Percentiles rank a stretch among this genome's conserved stretches.
phyloP scores from a whole-genome alignment of 2,797 vertebrate genomes.

The Pyrrhura leucotis region DNA sequence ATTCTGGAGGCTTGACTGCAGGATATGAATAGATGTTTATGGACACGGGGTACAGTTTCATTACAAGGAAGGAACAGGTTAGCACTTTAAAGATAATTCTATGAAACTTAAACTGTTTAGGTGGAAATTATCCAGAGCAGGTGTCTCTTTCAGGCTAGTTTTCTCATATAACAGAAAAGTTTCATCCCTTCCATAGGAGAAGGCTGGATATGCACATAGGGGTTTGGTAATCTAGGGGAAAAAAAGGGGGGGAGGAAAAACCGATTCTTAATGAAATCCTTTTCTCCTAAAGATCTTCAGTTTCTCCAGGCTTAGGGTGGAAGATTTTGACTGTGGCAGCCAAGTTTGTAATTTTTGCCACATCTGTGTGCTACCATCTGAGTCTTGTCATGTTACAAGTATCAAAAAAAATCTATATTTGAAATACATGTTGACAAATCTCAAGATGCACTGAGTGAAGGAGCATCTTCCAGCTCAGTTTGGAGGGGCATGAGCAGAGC shows the following conservation, averaged over 20 bases:
- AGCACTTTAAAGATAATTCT: background rate
- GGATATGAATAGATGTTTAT: background rate
- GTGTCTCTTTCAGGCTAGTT: background rate
- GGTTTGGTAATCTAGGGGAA: accelerated
- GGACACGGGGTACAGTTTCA: background rate
- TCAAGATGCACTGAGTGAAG: background rate
- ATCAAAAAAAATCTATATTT: background rate
- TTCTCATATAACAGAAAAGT: background rate
- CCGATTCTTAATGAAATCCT: background rate
- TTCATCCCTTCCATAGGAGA: background rate
- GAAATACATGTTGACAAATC: background rate
- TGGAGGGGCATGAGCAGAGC: background rate
- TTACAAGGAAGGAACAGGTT: background rate
- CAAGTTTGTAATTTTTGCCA: background rate
- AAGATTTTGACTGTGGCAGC: background rate
- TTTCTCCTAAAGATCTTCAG: background rate
- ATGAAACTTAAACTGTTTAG: background rate
- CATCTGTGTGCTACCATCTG: background rate
- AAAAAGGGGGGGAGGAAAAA: background rate
- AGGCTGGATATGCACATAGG: background rate
- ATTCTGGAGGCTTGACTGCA: background rate
- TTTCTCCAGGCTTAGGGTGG: background rate
- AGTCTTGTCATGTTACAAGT: background rate
- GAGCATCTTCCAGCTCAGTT: background rate
- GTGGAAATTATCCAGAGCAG: background rate